Evolutionary conservation across 1,140 invertebrate species (phyloP).

Genomic region (Nilaparvata lugens): DNA sequence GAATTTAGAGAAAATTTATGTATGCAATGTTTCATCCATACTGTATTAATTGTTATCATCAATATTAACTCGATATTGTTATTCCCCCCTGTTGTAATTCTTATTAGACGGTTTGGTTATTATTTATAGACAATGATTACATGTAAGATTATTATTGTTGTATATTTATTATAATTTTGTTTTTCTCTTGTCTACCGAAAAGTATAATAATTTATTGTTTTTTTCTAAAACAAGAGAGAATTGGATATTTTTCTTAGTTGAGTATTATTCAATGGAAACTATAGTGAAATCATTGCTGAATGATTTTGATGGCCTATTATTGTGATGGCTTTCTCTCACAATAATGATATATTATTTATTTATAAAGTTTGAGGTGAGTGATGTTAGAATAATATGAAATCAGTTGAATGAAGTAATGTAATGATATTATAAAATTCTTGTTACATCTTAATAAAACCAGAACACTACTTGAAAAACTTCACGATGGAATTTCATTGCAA

Average conservation of each 20-base stretch:
- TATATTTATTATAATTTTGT: constrained; percentile 4
- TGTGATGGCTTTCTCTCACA: neutral
- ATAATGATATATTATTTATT: constrained; percentile 12
- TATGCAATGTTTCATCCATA: constrained; percentile 4
- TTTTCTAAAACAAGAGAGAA: too few species aligned
- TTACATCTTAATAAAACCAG: too few species aligned
- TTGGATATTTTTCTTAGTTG: neutral
- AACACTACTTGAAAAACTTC: too few species aligned
- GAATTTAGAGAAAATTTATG: neutral
- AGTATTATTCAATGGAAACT: constrained; percentile 3
- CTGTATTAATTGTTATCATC: constrained; percentile 14
- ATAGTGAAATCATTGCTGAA: neutral
- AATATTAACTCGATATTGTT: constrained; percentile 9
- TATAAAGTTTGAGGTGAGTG: constrained; percentile 4
- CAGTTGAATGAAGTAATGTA: neutral
- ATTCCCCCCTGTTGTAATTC: constrained; percentile 15
- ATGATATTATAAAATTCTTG: too few species aligned
- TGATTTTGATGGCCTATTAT: constrained; percentile 1
- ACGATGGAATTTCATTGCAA: neutral
- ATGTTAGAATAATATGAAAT: constrained; percentile 11
- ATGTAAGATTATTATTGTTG: constrained; percentile 1
- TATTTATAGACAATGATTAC: constrained; percentile 6
- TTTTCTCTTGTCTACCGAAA: neutral
- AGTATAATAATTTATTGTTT: too few species aligned
- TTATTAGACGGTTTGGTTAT: constrained; percentile 17